A percentile compares a stretch with the other conserved stretches of the same genome.
Evolutionary conservation across 1,140 invertebrate species (phyloP).

Genomic region (Rhagoletis pomonella): DNA sequence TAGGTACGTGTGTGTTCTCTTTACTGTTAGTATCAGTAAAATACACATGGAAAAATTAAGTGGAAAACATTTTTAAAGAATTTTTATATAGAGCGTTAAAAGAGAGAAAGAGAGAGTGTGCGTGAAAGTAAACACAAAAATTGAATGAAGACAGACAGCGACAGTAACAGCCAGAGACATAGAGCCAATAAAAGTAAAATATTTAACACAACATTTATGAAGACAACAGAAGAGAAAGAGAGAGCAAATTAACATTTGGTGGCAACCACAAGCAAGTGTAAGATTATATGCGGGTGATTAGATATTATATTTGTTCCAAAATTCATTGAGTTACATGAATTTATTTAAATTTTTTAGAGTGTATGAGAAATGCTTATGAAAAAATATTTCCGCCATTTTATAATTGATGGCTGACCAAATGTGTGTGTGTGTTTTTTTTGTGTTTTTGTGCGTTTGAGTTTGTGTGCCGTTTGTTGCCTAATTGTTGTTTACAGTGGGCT

Average conservation of each 20-base stretch:
- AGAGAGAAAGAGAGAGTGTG: background rate
- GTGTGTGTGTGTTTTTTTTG: no score
- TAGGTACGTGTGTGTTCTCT: conserved; percentile 20
- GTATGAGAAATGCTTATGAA: background rate
- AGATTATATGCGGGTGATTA: background rate
- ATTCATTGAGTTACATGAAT: background rate
- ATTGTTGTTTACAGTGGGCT: no score
- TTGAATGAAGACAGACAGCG: background rate
- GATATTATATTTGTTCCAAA: background rate
- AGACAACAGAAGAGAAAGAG: background rate
- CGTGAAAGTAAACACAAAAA: conserved; percentile 1
- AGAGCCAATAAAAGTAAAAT: background rate
- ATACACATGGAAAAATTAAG: background rate
- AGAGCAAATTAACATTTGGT: background rate
- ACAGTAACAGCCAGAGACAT: conserved; percentile 16
- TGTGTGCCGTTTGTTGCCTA: no score
- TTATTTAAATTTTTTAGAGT: background rate
- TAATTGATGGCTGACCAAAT: no score
- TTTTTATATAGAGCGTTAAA: background rate
- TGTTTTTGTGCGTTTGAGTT: no score
- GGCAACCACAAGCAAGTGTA: conserved; percentile 13
- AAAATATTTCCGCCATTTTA: no score
- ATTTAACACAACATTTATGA: background rate
- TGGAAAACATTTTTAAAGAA: background rate
- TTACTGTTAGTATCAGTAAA: conserved; percentile 24